Conservation (phyloP, 2,888 invertebrate genomes). For the Caenorhabditis sp. region DNA sequence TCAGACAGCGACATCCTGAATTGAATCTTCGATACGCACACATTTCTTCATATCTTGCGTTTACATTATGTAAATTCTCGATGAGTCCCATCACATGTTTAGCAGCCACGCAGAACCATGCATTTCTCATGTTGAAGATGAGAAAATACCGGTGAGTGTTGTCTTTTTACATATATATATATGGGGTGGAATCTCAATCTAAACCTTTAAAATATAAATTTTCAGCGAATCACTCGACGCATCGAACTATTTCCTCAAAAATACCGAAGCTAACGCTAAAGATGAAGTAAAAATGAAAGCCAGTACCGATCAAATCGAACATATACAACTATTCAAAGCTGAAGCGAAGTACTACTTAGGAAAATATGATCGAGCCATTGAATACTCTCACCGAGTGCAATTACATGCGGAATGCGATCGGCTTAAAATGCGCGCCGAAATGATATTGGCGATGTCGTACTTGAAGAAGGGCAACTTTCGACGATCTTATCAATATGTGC, state of each 20-base stretch:
- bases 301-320: constrained; percentile 11
- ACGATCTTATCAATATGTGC: constrained; percentile 11
- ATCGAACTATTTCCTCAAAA: background rate
- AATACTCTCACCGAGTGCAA: constrained; percentile 13
- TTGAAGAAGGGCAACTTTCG: constrained; percentile 22
- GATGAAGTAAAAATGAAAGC: background rate
- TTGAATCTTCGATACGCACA: constrained; percentile 23
- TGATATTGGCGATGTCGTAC: constrained; percentile 31
- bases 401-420: background rate
- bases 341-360: constrained; percentile 6
- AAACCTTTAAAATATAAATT: background rate
- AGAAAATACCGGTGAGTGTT: constrained; percentile 24
- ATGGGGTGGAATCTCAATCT: no score
- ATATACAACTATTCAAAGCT: constrained; percentile 21
- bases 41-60: constrained; percentile 21
- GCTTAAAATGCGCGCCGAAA: constrained; percentile 16
- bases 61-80: constrained; percentile 18
- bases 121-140: constrained; percentile 21
- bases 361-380: constrained; percentile 21
- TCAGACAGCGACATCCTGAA: constrained; percentile 12
- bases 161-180: no score
- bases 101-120: constrained; percentile 12
- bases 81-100: constrained; percentile 7
- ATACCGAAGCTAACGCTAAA: background rate
- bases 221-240: background rate